Percentiles rank a stretch among this genome's conserved stretches.
phyloP scores from a whole-genome alignment of 2,113 vertebrate species.

The Antigone vipio region DNA sequence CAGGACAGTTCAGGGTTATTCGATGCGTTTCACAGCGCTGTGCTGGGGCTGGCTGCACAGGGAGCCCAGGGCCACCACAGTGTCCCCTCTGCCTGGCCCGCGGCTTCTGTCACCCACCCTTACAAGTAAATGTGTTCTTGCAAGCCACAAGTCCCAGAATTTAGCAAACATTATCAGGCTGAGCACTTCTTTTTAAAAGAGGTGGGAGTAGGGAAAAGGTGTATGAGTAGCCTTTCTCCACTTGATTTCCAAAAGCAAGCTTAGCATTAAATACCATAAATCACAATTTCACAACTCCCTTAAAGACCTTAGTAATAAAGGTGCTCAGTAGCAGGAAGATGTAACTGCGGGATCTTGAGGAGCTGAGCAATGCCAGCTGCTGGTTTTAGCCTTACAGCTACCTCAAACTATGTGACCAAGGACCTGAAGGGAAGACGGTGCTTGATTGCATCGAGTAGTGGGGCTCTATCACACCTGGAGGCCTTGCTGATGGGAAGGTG shows the following conservation, averaged over 20 bases:
- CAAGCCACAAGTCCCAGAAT: neutral
- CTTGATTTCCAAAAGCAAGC: neutral
- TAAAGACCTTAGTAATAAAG: neutral
- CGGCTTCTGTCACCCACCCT: neutral
- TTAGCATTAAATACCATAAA: neutral
- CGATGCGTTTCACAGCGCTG: neutral
- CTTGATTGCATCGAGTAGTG: neutral
- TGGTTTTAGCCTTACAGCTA: neutral
- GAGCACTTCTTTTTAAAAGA: neutral
- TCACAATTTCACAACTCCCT: neutral
- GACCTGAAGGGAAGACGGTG: neutral
- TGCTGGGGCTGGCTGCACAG: neutral
- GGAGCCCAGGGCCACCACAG: neutral
- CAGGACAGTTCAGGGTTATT: too few relatives aligned
- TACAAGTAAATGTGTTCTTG: neutral
- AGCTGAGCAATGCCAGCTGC: neutral
- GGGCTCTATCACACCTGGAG: neutral
- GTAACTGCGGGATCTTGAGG: neutral
- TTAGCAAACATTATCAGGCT: neutral
- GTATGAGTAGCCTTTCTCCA: fast-evolving
- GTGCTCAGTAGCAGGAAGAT: neutral
- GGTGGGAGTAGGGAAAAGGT: neutral
- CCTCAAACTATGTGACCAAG: neutral
- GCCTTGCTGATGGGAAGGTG: neutral
- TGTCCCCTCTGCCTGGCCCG: neutral